phyloP scores from a whole-genome alignment of 2,113 vertebrate genomes.

The Phyllostomus discolor region DNA sequence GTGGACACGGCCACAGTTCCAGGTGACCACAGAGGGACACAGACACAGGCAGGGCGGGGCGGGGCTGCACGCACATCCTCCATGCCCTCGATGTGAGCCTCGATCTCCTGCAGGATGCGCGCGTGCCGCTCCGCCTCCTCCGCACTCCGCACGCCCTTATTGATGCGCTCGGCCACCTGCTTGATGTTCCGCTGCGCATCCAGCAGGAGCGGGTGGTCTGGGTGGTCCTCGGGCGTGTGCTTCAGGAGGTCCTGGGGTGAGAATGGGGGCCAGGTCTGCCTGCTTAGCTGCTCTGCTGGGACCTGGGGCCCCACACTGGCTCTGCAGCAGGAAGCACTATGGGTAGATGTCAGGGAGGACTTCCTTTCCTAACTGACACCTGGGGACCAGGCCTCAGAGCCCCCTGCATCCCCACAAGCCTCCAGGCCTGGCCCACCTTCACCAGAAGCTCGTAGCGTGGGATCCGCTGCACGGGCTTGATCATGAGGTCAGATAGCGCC shows the following conservation, averaged over 20 bases:
- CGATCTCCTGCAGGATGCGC: slow-evolving; percentile 96
- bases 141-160: slow-evolving; percentile 93
- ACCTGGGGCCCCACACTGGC: neutral
- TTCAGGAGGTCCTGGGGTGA: slow-evolving; percentile 92
- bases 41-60: neutral
- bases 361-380: neutral
- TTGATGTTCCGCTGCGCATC: slow-evolving; percentile 97
- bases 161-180: slow-evolving; percentile 95
- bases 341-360: neutral
- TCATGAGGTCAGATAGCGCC: slow-evolving; percentile 96
- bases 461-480: slow-evolving; percentile 98
- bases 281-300: neutral
- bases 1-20: neutral
- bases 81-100: slow-evolving; percentile 97
- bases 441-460: slow-evolving; percentile 97
- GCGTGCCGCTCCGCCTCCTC: slow-evolving; percentile 96
- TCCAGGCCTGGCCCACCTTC: slow-evolving; percentile 82
- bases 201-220: slow-evolving; percentile 89
- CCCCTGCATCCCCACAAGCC: too few relatives aligned
- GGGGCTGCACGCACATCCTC: slow-evolving; percentile 86
- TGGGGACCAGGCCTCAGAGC: neutral
- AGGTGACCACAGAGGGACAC: neutral
- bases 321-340: neutral
- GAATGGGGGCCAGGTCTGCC: neutral
- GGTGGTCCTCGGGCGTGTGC: slow-evolving; percentile 95